Evolutionary conservation across 2,888 invertebrate genomes (phyloP), one percentile per base, ranked within the genome.

Genomic region (Ophion slaviceki): DNA sequence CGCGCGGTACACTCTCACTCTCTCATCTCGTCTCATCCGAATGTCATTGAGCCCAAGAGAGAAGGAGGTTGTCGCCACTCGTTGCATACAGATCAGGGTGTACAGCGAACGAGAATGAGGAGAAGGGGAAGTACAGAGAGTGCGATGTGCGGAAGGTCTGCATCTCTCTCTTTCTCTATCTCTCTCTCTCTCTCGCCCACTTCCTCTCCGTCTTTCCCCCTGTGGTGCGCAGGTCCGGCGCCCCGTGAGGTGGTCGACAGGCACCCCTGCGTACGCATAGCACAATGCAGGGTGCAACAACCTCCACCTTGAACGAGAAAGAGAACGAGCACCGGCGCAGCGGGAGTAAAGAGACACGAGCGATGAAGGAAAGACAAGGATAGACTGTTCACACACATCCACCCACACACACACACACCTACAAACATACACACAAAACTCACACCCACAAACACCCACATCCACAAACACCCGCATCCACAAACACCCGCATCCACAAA

Each of bases 251-350:
- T 77, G 83, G 76, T 84, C 84, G 85, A 80, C 86, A 76, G 82
- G 84, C 86, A 86, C 86, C 86, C 87, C 78, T 80, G 83, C 74
- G 83, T 77, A 83, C 82, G 85, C 81, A 83, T 80, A 84, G 87
- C 82, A 86, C 87, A 86, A 86, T 85, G 85, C 83, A 87, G 88
- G 89, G 89, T 88, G 89, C 89, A 89, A 88, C 89, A 89, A 89
- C 89, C 89, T 89, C 86, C 85, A 87, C 86, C 87, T 84, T 86
- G 87, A 87, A 86, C 80, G 84, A 86, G 85, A 79, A 81, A 74
- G 78, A 78, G 68, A 64, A 78, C 68, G 68, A 62, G 62, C 75
- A 8, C 68, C 64, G 87, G 79, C 84, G 45, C 70, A 62, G 80
- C 79, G 80, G 61, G 75, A 83, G 70, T 75, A 66, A 28, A 77